These are phyloP conservation scores for Polylopha cassiicola DNA, from an alignment of 2,888 invertebrate genomes.

Conservation along the genomic window DNA sequence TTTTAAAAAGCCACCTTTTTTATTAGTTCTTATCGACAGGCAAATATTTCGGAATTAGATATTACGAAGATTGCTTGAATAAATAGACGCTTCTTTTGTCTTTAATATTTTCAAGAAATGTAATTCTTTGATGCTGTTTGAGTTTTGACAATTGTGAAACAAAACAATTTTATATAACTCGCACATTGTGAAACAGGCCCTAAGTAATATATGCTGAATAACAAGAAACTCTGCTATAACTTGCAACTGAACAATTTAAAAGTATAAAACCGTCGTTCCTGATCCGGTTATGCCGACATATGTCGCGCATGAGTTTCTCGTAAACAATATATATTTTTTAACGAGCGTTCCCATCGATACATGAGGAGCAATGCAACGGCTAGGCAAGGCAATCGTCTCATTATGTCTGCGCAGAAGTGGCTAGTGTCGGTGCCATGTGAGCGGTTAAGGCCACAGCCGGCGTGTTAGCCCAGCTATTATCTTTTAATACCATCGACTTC, in stretches of 20 bases:
- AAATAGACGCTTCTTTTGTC: too few species aligned
- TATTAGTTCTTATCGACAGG: conserved; percentile 4
- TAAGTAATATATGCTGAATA: too few species aligned
- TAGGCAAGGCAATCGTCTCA: conserved; percentile 27
- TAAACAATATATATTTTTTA: conserved; percentile 9
- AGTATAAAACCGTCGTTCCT: conserved; percentile 15
- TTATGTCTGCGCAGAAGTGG: conserved; percentile 35
- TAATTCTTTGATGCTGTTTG: too few species aligned
- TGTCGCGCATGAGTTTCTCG: conserved; percentile 12
- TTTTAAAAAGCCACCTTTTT: conserved; percentile 8
- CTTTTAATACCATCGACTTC: conserved; percentile 74
- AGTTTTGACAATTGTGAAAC: too few species aligned
- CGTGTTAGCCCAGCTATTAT: conserved; percentile 68
- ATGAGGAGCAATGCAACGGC: conserved; percentile 21
- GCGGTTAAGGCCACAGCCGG: conserved; percentile 48
- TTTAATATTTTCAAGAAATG: too few species aligned
- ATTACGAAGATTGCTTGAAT: too few species aligned
- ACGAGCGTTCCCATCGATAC: conserved; percentile 4
- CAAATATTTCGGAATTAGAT: background rate
- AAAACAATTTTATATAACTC: too few species aligned
- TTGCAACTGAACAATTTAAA: conserved; percentile 12
- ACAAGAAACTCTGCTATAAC: too few species aligned
- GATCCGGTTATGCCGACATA: conserved; percentile 13
- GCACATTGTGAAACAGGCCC: too few species aligned
- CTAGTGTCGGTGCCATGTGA: conserved; percentile 38